Percentiles rank a stretch among this genome's conserved stretches.
These are phyloP conservation scores for Urocolius indicus DNA, from an alignment of 2,113 vertebrate species.

Conservation along the genomic window DNA sequence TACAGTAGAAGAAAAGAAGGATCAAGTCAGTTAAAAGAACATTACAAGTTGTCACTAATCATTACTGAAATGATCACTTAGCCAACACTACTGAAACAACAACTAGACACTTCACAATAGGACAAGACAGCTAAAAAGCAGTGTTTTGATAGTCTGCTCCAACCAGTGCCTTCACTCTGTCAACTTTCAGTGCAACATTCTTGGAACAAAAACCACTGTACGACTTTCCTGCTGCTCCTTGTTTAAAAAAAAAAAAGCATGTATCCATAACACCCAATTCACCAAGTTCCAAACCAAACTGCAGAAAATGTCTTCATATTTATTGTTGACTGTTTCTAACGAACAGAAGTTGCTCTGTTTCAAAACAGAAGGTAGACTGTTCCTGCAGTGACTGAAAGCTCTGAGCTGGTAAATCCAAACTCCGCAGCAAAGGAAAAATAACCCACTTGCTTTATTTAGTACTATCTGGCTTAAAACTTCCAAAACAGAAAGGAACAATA, in stretches of 20 bases:
- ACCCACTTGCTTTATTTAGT: constrained; percentile 38
- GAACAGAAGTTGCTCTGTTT: constrained; percentile 79
- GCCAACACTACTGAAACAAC: background rate
- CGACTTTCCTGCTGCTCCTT: constrained; percentile 26
- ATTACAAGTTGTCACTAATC: background rate
- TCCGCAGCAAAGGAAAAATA: constrained; percentile 34
- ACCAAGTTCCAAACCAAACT: constrained; percentile 73
- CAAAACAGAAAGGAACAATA: constrained; percentile 37
- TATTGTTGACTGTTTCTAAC: constrained; percentile 72
- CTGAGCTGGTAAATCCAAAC: constrained; percentile 55
- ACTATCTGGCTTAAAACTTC: constrained; percentile 8
- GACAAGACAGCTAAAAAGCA: background rate
- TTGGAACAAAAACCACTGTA: constrained; percentile 55
- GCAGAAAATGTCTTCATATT: constrained; percentile 63
- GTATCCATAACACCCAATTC: constrained; percentile 40
- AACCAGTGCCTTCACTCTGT: background rate
- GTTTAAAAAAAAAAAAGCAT: background rate
- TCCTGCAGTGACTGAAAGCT: constrained; percentile 53
- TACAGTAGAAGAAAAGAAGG: background rate
- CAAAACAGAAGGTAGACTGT: constrained; percentile 78
- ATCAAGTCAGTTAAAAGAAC: background rate
- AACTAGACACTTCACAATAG: background rate
- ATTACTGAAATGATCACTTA: background rate
- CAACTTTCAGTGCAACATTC: constrained; percentile 34
- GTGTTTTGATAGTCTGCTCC: background rate